Evolutionary conservation across 2,113 vertebrate species (phyloP).

Genomic region (Triplophysa tibetana): DNA sequence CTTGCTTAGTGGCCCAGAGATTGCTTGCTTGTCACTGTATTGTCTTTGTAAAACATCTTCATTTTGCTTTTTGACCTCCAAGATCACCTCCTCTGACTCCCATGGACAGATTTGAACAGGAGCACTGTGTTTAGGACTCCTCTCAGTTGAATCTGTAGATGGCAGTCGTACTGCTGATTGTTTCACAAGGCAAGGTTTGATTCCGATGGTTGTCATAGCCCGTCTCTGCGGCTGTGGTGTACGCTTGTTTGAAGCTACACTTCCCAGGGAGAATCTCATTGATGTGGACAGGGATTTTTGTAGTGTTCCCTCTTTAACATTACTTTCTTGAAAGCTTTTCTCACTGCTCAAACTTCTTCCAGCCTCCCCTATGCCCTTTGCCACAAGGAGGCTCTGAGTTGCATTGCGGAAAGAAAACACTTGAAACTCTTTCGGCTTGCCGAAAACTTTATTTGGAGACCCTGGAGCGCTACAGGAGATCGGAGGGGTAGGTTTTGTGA

Average conservation of each 20-base stretch:
- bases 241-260: conserved; percentile 60
- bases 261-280: conserved; percentile 47
- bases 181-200: conserved; percentile 72
- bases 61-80: conserved; percentile 53
- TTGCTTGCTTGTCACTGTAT: conserved; percentile 28
- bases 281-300: conserved; percentile 56
- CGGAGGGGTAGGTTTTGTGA: conserved; percentile 54
- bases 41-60: conserved; percentile 68
- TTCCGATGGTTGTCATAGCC: conserved; percentile 63
- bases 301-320: conserved; percentile 53
- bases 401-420: conserved; percentile 69
- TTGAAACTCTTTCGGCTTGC: conserved; percentile 63
- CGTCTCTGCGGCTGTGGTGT: conserved; percentile 59
- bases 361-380: conserved; percentile 64
- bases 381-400: conserved; percentile 64
- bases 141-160: conserved; percentile 68
- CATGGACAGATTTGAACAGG: conserved; percentile 62
- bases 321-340: conserved; percentile 52
- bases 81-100: conserved; percentile 64
- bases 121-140: conserved; percentile 62
- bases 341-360: conserved; percentile 58
- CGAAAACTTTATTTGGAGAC: conserved; percentile 60
- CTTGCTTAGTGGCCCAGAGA: conserved; percentile 48
- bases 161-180: conserved; percentile 69
- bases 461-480: conserved; percentile 72